A percentile compares a stretch with the other conserved stretches of the same genome.
Conservation (phyloP, 1,140 invertebrate species). For the Drosophila watanabei region DNA sequence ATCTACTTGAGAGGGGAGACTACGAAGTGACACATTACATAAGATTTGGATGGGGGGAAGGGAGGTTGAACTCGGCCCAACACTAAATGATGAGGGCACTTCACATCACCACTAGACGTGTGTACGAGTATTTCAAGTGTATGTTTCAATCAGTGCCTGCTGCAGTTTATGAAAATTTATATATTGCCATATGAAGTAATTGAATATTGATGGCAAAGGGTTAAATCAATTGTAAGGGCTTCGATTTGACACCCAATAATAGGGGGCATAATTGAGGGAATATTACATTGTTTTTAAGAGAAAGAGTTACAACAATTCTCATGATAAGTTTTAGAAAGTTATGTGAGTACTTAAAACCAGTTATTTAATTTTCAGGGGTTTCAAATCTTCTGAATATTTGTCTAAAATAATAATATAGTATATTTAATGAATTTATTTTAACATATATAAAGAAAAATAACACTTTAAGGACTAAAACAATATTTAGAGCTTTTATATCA, state of each 20-base stretch:
- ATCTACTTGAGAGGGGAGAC: slow-evolving; percentile 50
- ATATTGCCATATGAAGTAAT: slow-evolving; percentile 28
- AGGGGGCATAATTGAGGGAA: slow-evolving; percentile 4
- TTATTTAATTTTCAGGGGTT: not conserved
- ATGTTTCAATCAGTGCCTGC: slow-evolving; percentile 43
- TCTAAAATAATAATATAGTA: too few species aligned
- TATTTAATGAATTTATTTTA: too few species aligned
- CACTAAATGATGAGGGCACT: slow-evolving; percentile 34
- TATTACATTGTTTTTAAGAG: not conserved
- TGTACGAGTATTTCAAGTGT: slow-evolving; percentile 9
- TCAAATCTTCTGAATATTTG: too few species aligned
- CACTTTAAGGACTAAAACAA: not conserved
- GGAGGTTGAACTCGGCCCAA: not conserved
- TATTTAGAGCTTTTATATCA: not conserved
- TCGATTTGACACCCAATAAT: slow-evolving; percentile 10
- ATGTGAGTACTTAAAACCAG: not conserved
- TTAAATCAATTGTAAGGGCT: slow-evolving; percentile 49
- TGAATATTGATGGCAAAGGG: slow-evolving; percentile 60
- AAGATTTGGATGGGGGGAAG: not conserved
- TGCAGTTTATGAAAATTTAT: slow-evolving; percentile 32
- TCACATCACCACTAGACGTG: not conserved
- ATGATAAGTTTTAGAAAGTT: not conserved
- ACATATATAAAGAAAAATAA: too few species aligned
- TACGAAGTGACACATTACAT: slow-evolving; percentile 36
- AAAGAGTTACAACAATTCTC: not conserved